Evolutionary conservation across 2,797 vertebrate genomes (phyloP).

Genomic region (Chloroceryle amazona): DNA sequence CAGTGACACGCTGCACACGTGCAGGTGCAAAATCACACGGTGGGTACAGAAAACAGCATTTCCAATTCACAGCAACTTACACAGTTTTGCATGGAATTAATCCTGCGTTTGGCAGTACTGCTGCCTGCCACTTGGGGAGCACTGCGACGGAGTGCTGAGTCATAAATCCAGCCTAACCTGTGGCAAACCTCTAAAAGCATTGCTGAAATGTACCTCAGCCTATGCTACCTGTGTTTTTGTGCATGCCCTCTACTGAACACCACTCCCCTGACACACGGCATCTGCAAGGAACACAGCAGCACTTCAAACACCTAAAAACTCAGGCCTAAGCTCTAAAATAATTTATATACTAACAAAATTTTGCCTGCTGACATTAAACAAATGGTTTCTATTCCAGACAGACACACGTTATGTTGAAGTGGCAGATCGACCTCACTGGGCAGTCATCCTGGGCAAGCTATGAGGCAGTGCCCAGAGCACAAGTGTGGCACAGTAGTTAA

Average conservation of each 20-base stretch:
- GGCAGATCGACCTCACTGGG: background rate
- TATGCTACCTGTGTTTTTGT: accelerated
- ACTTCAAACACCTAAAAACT: background rate
- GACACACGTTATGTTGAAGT: background rate
- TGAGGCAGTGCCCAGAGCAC: background rate
- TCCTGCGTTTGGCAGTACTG: conserved; percentile 7
- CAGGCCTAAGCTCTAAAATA: background rate
- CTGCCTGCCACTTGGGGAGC: conserved; percentile 41
- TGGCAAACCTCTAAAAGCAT: background rate
- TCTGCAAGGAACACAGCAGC: background rate
- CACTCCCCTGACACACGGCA: background rate
- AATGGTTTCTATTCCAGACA: background rate
- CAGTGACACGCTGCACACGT: background rate
- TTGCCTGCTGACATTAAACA: background rate
- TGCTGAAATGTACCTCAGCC: background rate
- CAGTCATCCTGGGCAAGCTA: background rate
- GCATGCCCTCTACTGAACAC: background rate
- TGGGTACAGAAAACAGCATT: background rate
- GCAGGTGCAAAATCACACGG: background rate
- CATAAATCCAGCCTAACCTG: conserved; percentile 56
- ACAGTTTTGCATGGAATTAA: background rate
- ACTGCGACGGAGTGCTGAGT: conserved; percentile 51
- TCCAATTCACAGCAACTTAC: background rate
- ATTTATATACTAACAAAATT: background rate
- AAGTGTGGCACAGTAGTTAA: background rate